Evolutionary conservation across 2,797 vertebrate genomes (phyloP), one percentile per base, ranked within the genome.

Genomic region (Sebastolobus alascanus): DNA sequence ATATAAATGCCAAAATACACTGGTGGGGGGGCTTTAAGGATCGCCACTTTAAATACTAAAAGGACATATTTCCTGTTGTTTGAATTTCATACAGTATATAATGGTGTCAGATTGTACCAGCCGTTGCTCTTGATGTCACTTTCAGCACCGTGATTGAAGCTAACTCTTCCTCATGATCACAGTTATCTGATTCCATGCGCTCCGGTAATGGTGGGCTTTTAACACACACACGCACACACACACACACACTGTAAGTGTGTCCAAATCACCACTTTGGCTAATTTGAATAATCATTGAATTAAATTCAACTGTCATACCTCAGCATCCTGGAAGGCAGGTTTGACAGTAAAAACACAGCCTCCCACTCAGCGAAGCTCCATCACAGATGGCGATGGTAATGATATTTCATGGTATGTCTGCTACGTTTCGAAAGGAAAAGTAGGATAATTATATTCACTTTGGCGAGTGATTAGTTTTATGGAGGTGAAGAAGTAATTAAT

Each of bases 401-500:
- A 89, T 90, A 90, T 94, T 94, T 95, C 92, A 93, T 86, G 89
- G 84, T 90, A 85, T 89, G 93, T 92, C 93, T 92, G 82, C 75
- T 80, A 89, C 85, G 64, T 95, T 94, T 89, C 38, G 9, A 93
- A 94, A 87, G 79, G 61, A 91, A 86, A 94, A 90, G 89, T 89
- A 82, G 70, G 81, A 91, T 91, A 85, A 95, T 94, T 93, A 91
- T 92, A 92, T 94, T 91, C 92, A 84, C 88, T 93, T 90, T 89
- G 90, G 91, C 83, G 68, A 91, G 88, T 90, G 91, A 95, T 94
- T 94, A 86, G 90, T 92, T 93, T 90, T 92, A 93, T 84, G 84
- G 85, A 87, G 92, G 90, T 83, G 87, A 89, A 92, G 81, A 92
- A 89, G 90, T 94, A 93, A 93, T 93, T 93, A 92, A 94, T 93